Conservation (phyloP, 2,888 invertebrate genomes). For the Melipona bicolor region DNA sequence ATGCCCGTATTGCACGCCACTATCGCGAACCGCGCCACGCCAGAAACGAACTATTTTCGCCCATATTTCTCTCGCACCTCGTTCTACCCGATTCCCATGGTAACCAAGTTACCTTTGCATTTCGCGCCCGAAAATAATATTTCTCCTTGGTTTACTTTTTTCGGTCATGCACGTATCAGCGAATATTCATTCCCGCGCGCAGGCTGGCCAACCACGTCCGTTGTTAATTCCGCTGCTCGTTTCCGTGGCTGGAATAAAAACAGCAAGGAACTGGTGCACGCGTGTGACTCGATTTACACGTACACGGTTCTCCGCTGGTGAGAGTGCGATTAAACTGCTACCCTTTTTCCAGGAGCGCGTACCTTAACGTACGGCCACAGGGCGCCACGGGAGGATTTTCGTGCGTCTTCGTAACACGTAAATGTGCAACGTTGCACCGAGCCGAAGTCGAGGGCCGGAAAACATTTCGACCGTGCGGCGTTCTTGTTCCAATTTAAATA, state of each 20-base stretch:
- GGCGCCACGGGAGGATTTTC: constrained; percentile 7
- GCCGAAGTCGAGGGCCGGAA: not conserved
- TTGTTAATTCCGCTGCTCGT: not conserved
- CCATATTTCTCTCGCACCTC: not conserved
- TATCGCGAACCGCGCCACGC: constrained; percentile 30
- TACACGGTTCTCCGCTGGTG: too few relatives aligned
- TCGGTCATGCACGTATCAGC: too few relatives aligned
- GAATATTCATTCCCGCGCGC: not conserved
- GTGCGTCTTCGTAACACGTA: not conserved
- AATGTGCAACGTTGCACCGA: not conserved
- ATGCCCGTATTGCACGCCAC: constrained; percentile 27
- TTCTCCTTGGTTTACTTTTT: not conserved
- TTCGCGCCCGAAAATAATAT: not conserved
- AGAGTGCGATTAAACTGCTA: constrained; percentile 13
- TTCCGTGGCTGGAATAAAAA: constrained; percentile 23
- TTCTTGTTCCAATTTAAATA: constrained; percentile 33
- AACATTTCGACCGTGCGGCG: not conserved
- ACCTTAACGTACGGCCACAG: not conserved
- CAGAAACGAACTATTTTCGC: constrained; percentile 4
- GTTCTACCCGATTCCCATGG: not conserved
- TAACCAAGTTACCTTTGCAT: not conserved
- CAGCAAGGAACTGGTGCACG: constrained; percentile 9
- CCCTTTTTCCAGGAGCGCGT: not conserved
- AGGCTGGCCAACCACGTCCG: too few relatives aligned
- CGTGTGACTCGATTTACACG: constrained; percentile 26